Base-by-base conservation (phyloP, 1,140 invertebrate species). In the Drosophila pruinosa region DNA sequence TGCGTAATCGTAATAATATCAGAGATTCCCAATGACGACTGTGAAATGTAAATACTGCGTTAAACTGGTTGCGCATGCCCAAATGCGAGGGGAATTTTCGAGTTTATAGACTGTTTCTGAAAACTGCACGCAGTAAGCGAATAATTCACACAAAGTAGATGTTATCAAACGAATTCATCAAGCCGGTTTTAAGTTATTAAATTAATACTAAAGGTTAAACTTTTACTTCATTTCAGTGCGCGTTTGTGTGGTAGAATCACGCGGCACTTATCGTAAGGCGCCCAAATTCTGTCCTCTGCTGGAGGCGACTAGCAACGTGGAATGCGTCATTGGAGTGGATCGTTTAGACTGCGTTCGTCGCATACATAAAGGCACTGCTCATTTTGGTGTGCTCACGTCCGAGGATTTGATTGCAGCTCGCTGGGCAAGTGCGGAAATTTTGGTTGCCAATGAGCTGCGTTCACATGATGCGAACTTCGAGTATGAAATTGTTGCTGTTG, bases 311-410 rank as follows among this genome's bases (percentile, higher is more conserved):
- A 93, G 92, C 54, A 92, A 92, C 53, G 92, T 95, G 0, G 93
- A 94, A 76, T 96, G 95, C 75, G 93, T 95, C 10, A 89, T 95
- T 22, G 94, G 94, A 21, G 92, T 93, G 34, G 95, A 95, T 83
- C 96, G 96, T 54, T 88, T 96, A 39, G 94, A 95, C 67, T 98
- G 97, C 89, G 92, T 97, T 70, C 92, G 95, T 47, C 92, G 94
- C 64, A 95, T 98, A 63, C 92, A 93, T 28, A 94, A 94, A 78
- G 94, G 94, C 12, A 93, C 94, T 7, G 97, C 95, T 6, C 97
- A 98, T 91, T 95, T 98, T 77, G 95, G 95, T 0, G 94, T 96
- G 1, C 93, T 97, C 67, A 95, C 95, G 65, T 94, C 97, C 0
- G 96, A 97, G 91, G 96, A 97, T 92, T 92, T 97, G 38, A 92